Evolutionary conservation across 2,113 vertebrate genomes (phyloP), one percentile per base, ranked within the genome.

Genomic region (Protomyctophum bolini): DNA sequence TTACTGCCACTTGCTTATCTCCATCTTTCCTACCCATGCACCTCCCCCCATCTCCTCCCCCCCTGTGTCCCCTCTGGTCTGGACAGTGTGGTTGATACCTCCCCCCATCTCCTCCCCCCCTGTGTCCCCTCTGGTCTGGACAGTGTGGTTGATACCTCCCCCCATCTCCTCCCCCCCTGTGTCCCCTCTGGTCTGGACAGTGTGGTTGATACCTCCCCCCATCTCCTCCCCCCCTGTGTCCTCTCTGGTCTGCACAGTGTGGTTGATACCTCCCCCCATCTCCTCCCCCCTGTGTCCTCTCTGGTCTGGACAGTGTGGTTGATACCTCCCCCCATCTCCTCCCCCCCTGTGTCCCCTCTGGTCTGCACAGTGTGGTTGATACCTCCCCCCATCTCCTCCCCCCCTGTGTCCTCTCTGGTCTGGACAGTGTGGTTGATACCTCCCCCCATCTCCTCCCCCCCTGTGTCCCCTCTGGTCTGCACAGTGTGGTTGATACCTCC

Each of bases 201-300:
- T 68, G 11, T 15, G 21, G 49, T 59, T 71, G 21, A 63, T 8
- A n/a, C n/a, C n/a, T n/a, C n/a, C n/a, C n/a, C n/a, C n/a, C n/a
- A n/a, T n/a, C n/a, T n/a, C n/a, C n/a, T n/a, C n/a, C n/a, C n/a
- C n/a, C n/a, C n/a, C n/a, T n/a, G 11, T 29, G 10, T 66, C 15
- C 4, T 56, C 47, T 2, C 0, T 52, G 47, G n/a, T 68, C 70
- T 9, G 6, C 6, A 6, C 41, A 33, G 21, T 68, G 11, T 15
- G 21, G 49, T 59, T 71, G 21, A 63, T 8, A n/a, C n/a, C n/a
- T n/a, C n/a, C n/a, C n/a, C n/a, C n/a, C n/a, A n/a, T n/a, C n/a
- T n/a, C n/a, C n/a, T n/a, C n/a, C n/a, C n/a, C n/a, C n/a, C n/a
- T n/a, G 11, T 29, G 10, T 66, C 15, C 4, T 56, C 47, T 2